These are phyloP conservation scores for Hypanus sabinus DNA, from an alignment of 2,113 vertebrate genomes.

Conservation along the genomic window DNA sequence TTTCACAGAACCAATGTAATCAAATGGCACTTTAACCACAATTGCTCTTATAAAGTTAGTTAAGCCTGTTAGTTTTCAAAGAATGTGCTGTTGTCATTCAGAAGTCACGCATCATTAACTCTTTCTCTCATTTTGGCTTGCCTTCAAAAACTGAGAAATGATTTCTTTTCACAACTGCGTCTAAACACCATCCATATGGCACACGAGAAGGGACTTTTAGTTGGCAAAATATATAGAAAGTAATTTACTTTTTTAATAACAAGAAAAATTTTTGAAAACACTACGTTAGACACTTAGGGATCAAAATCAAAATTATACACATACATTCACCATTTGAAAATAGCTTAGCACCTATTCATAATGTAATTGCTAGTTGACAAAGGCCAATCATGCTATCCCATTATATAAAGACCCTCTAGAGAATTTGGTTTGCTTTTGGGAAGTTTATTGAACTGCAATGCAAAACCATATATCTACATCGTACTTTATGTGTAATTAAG, in stretches of 20 bases:
- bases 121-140: slow-evolving; percentile 24
- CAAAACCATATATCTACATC: slow-evolving; percentile 37
- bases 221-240: not conserved
- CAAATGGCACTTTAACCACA: slow-evolving; percentile 13
- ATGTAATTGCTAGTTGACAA: slow-evolving; percentile 19
- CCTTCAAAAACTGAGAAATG: slow-evolving; percentile 18
- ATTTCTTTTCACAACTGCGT: slow-evolving; percentile 28
- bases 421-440: slow-evolving; percentile 38
- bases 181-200: not conserved
- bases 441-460: slow-evolving; percentile 40
- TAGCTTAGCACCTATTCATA: slow-evolving; percentile 27
- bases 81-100: slow-evolving; percentile 16
- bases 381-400: slow-evolving; percentile 40
- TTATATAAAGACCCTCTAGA: slow-evolving; percentile 36
- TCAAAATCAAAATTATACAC: not conserved
- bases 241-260: not conserved
- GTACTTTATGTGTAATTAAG: slow-evolving; percentile 42
- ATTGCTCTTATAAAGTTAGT: slow-evolving; percentile 21
- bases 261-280: not conserved
- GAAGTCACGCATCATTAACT: slow-evolving; percentile 31
- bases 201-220: not conserved
- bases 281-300: not conserved
- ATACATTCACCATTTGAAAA: not conserved
- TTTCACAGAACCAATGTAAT: slow-evolving; percentile 20
- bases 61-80: slow-evolving; percentile 29